A percentile compares a stretch with the other conserved stretches of the same genome.
Conservation (phyloP, 2,888 invertebrate species). For the Drosophila longiperda region DNA sequence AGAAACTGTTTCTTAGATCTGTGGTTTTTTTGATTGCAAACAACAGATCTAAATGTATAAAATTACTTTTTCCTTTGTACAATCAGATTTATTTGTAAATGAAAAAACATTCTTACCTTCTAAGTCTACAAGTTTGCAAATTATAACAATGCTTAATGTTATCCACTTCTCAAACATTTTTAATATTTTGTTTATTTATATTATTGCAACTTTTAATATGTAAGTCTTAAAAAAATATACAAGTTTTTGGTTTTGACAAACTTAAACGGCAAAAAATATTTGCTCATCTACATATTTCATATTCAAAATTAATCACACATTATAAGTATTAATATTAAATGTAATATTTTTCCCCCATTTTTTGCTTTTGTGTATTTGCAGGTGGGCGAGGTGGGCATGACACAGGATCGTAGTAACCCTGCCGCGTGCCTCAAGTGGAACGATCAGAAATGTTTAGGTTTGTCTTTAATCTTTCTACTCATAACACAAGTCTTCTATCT, state of each 20-base stretch:
- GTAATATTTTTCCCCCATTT: neutral
- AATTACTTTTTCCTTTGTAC: neutral
- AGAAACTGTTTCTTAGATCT: neutral
- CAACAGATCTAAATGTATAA: neutral
- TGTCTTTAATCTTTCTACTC: constrained; percentile 82
- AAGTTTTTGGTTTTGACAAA: neutral
- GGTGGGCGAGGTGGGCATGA: constrained; percentile 84
- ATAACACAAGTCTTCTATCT: constrained; percentile 72
- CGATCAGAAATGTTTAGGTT: constrained; percentile 85
- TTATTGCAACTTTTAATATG: neutral
- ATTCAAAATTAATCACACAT: constrained; percentile 7
- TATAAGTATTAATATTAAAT: neutral
- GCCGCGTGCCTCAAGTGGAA: constrained; percentile 84
- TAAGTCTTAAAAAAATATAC: neutral
- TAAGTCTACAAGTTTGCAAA: neutral
- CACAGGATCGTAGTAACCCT: constrained; percentile 82
- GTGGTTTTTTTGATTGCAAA: neutral
- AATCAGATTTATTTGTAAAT: neutral
- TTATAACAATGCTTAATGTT: neutral
- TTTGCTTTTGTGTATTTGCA: constrained; percentile 54
- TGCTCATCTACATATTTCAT: neutral
- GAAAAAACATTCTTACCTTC: neutral
- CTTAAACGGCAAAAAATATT: neutral
- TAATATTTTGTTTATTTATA: neutral
- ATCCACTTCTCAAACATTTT: neutral